These are phyloP conservation scores for Bruchidius siliquastri DNA, from an alignment of 2,888 invertebrate genomes.

Conservation along the genomic window DNA sequence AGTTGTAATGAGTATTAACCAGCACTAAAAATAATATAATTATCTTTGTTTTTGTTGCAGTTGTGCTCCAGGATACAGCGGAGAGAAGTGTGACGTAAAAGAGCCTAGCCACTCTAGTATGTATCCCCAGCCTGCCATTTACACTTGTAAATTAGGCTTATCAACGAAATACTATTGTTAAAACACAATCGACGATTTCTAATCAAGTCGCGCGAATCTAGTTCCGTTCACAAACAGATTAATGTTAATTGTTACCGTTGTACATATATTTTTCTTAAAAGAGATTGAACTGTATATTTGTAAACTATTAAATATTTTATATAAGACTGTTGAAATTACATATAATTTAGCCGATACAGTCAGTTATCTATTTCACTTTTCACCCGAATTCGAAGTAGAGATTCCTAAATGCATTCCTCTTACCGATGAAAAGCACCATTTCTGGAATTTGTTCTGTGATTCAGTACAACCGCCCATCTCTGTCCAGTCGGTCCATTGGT, in stretches of 20 bases:
- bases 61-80: conserved; percentile 76
- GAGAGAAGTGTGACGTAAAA: conserved; percentile 76
- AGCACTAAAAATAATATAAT: not conserved
- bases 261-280: conserved; percentile 30
- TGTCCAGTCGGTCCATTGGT: not conserved
- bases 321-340: conserved; percentile 37
- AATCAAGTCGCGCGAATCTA: not conserved
- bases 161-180: conserved; percentile 75
- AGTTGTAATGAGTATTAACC: not conserved
- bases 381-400: conserved; percentile 13
- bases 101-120: conserved; percentile 72
- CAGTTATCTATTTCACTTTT: conserved; percentile 18
- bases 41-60: conserved; percentile 49
- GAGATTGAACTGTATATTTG: conserved; percentile 35
- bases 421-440: not conserved
- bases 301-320: conserved; percentile 37
- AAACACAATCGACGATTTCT: not conserved
- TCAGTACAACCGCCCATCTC: not conserved
- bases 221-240: not conserved
- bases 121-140: conserved; percentile 60
- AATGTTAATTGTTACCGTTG: conserved; percentile 36
- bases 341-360: conserved; percentile 23
- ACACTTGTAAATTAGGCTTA: conserved; percentile 74
- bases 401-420: conserved; percentile 1
- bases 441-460: not conserved